phyloP scores from a whole-genome alignment of 1,140 invertebrate genomes.

The Heliconius congener region DNA sequence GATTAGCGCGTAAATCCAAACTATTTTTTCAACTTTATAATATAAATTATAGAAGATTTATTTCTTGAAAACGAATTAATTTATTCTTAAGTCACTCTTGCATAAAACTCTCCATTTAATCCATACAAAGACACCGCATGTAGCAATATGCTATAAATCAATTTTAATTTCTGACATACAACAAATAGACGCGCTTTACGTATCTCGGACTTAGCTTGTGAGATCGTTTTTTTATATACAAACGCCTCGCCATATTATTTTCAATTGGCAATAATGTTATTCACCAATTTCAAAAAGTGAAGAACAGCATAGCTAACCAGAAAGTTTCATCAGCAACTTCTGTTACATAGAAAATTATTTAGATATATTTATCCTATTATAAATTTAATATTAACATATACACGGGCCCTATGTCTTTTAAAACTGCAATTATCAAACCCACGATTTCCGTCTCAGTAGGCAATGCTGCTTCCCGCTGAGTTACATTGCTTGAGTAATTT shows the following conservation, averaged over 20 bases:
- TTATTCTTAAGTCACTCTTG: background rate
- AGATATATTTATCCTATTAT: background rate
- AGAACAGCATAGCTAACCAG: background rate
- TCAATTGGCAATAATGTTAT: background rate
- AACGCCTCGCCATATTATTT: background rate
- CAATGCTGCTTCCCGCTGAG: background rate
- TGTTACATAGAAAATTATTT: background rate
- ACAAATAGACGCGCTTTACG: slow-evolving; percentile 20
- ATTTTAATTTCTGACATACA: slow-evolving; percentile 27
- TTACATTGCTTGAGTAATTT: background rate
- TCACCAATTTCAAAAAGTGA: no score
- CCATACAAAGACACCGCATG: slow-evolving; percentile 26
- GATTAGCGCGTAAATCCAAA: no score
- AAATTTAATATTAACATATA: background rate
- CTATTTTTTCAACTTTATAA: no score
- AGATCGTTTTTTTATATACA: background rate
- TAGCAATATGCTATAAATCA: slow-evolving; percentile 32
- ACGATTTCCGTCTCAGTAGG: background rate
- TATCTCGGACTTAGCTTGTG: slow-evolving; percentile 10
- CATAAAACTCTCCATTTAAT: slow-evolving; percentile 8
- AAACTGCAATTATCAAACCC: background rate
- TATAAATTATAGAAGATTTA: no score
- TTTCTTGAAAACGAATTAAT: background rate
- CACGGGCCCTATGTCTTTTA: background rate
- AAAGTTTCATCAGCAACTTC: background rate